Evolutionary conservation across 2,888 invertebrate genomes (phyloP), one percentile per base, ranked within the genome.

Genomic region (Nymphalis polychloros): DNA sequence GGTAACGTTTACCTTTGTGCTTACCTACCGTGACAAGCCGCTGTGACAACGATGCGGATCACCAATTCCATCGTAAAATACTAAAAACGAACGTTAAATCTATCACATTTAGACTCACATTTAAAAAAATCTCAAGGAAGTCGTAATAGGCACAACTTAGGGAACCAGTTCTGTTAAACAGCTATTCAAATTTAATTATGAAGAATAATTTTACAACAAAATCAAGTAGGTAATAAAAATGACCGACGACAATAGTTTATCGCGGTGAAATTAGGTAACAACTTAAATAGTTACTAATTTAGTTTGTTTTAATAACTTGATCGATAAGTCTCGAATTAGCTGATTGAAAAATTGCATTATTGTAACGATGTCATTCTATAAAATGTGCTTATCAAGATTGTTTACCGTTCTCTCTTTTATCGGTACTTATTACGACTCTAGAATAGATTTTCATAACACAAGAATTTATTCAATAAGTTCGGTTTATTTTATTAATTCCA

Each of bases 31-130:
- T 67, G 65, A 63, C 70, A 59, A 55, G 59, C 47, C 47, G 48
- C 63, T 65, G 68, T 66, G 70, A 68, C 68, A 66, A 64, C 66
- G 68, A 59, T 49, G 53, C 64, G 70, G 70, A 60, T 66, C 66
- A 68, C 19, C 63, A 63, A 61, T 63, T 71, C 47, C 50, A 49
- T 48, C 8, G 13, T 0, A 35, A 57, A n/a, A 19, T 10, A 57
- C 57, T 13, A 8, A 41, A 57, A 57, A 41, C 41, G 41, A 57
- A 57, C 35, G 10, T 10, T 57, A 41, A 57, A 41, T 35, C 19
- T 57, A 55, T 50, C 20, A 4, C 19, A 10, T n/a, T n/a, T 50
- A 50, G 19, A 50, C 7, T 19, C 8, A 50, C 8, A 50, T 50
- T 50, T 50, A 19, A 50, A 19, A 8, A 20, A 50, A 19, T 19